Base-by-base conservation (phyloP, 2,797 vertebrate species). In the Setipinna tenuifilis region DNA sequence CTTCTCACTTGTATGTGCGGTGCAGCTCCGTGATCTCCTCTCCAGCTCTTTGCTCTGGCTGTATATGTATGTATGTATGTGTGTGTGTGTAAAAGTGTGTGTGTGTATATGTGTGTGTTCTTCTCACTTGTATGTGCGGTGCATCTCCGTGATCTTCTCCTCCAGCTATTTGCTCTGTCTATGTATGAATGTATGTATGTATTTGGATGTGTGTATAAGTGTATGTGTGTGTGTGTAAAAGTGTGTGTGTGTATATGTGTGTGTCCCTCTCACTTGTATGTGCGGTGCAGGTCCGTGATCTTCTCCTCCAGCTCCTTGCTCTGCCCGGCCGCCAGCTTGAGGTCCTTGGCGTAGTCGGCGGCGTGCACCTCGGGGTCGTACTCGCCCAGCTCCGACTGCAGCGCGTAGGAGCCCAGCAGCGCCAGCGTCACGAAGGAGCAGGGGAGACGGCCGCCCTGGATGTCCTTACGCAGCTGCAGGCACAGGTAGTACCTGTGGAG, bases 361-460 rank as follows among this genome's bases (percentile, higher is more conserved):
- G 95, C 90, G 0, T 99, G 98, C 2, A 98, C 93, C 61, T 99
- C 98, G 0, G 97, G 95, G 89, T 99, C 98, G 0, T 97, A 97
- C 91, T 99, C 98, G 5, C 98, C 98, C 90, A 99, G 41, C 86
- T 99, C 98, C 0, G 98, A 99, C 94, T 99, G 98, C 88, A 99
- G 92, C 0, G 98, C 98, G 3, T 99, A 99, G 0, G 98, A 99
- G 28, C 98, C 98, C 89, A 99, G 91, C 75, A 99, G 93, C 19
- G 98, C 97, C 91, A 99, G 92, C 0, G 98, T 99, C 0, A 98
- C 98, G 75, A 99, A 99, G 84, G 98, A 99, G 84, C 98, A 99
- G 41, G 98, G 98, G 87, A 99, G 96, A 0, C 96, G 93, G 19
- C 97, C 96, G 0, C 91, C 92, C 71, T 98, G 88, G 85, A 99